Evolutionary conservation across 2,797 vertebrate genomes (phyloP).

Genomic region (Dryobates pubescens): DNA sequence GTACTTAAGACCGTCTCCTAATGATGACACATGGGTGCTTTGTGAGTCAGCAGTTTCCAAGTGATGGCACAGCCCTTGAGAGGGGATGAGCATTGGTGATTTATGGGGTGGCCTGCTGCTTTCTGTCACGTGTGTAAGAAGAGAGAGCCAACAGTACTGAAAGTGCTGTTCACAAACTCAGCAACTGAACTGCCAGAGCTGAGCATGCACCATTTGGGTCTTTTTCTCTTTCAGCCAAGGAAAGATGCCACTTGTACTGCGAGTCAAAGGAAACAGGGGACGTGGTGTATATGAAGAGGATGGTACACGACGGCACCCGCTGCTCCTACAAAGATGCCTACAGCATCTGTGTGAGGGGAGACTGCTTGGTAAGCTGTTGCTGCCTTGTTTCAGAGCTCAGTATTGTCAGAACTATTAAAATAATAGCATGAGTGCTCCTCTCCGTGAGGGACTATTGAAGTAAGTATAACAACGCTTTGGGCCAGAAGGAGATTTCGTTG

Average conservation of each 20-base stretch:
- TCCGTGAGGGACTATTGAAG: neutral
- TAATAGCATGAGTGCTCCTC: neutral
- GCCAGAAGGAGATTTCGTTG: conserved; percentile 32
- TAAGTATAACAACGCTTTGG: neutral
- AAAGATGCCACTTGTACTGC: conserved; percentile 94
- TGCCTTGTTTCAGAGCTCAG: neutral
- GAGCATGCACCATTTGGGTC: neutral
- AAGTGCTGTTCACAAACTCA: neutral
- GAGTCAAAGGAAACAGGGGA: conserved; percentile 90
- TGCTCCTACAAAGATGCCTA: conserved; percentile 97
- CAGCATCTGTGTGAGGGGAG: conserved; percentile 92
- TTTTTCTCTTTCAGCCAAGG: conserved; percentile 83
- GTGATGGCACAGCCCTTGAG: neutral
- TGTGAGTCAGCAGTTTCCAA: neutral
- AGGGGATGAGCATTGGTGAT: neutral
- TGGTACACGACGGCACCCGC: conserved; percentile 90
- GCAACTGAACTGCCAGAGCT: neutral
- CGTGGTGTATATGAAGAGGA: conserved; percentile 89
- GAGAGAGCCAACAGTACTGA: neutral
- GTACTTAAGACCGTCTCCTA: neutral
- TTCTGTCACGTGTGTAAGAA: neutral
- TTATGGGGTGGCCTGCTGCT: neutral
- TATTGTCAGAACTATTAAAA: neutral
- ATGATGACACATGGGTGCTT: neutral
- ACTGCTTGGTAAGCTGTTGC: conserved; percentile 87